A percentile compares a stretch with the other conserved stretches of the same genome.
Conservation (phyloP, 1,140 invertebrate species). For the Littorina saxatilis region DNA sequence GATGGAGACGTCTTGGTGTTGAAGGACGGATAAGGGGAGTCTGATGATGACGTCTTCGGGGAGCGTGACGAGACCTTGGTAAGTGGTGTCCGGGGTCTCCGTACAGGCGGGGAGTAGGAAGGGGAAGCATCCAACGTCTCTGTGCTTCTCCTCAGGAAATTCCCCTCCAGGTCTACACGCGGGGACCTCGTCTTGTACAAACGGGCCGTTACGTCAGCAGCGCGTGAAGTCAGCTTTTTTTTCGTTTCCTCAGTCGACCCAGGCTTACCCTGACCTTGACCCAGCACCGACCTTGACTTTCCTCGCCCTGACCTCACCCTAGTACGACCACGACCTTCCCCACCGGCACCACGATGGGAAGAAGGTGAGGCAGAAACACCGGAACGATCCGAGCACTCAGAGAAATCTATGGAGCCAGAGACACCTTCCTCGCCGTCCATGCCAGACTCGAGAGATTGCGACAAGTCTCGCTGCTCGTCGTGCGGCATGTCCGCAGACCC, state of each 20-base stretch:
- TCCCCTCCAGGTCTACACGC: constrained; percentile 37
- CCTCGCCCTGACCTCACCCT: constrained; percentile 21
- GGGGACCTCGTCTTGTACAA: constrained; percentile 59
- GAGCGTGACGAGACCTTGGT: background rate
- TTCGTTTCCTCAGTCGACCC: constrained; percentile 36
- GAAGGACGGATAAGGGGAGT: background rate
- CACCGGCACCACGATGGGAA: background rate
- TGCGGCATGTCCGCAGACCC: background rate
- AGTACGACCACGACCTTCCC: constrained; percentile 24
- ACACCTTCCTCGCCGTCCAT: background rate
- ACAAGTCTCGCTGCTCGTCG: background rate
- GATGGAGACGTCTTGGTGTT: background rate
- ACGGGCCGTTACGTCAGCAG: constrained; percentile 62
- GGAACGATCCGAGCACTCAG: background rate
- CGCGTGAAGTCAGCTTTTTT: constrained; percentile 51
- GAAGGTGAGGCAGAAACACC: background rate
- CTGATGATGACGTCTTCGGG: constrained; percentile 17
- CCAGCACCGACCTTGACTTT: constrained; percentile 13
- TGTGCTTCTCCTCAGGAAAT: constrained; percentile 41
- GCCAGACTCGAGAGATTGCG: background rate
- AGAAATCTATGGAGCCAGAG: background rate
- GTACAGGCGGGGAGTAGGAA: constrained; percentile 21
- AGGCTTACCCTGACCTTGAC: constrained; percentile 26
- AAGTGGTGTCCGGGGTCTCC: constrained; percentile 5
- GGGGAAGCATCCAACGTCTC: constrained; percentile 13